Conservation (phyloP, 1,140 invertebrate genomes). For the Drosophila kurseongensis region DNA sequence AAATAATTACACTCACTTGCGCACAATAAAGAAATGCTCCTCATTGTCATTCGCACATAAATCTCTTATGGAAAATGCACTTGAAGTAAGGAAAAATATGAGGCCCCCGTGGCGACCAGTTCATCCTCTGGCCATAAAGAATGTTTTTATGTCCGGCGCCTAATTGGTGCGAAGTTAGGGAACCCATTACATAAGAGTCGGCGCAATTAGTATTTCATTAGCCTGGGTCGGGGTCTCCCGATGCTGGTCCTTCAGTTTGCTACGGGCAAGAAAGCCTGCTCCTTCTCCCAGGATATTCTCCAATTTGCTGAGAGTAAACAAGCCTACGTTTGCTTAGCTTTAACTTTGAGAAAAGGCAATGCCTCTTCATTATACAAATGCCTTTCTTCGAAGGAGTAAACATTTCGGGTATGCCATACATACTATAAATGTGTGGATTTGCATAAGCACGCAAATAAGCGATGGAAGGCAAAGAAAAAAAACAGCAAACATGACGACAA, state of each 20-base stretch:
- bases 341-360: conserved; percentile 31
- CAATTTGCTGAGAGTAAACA: conserved; percentile 39
- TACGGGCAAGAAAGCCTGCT: not conserved
- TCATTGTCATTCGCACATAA: conserved; percentile 45
- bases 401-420: conserved; percentile 8
- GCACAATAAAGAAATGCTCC: conserved; percentile 19
- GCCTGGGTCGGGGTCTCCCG: conserved; percentile 9
- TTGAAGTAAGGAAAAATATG: conserved; percentile 21
- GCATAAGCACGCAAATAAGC: conserved; percentile 49
- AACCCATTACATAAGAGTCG: conserved; percentile 67
- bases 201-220: conserved; percentile 75
- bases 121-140: conserved; percentile 42
- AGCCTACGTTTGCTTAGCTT: conserved; percentile 35
- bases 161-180: conserved; percentile 61
- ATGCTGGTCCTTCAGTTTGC: not conserved
- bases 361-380: conserved; percentile 47
- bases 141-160: conserved; percentile 53
- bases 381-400: conserved; percentile 24
- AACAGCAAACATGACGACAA: conserved; percentile 15
- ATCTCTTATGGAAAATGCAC: conserved; percentile 55
- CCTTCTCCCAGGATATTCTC: conserved; percentile 3
- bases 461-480: conserved; percentile 10
- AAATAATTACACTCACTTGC: conserved; percentile 66
- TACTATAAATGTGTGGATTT: conserved; percentile 17
- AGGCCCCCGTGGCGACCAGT: conserved; percentile 20